Conservation (phyloP, 2,888 invertebrate species). For the Papilio elwesi region DNA sequence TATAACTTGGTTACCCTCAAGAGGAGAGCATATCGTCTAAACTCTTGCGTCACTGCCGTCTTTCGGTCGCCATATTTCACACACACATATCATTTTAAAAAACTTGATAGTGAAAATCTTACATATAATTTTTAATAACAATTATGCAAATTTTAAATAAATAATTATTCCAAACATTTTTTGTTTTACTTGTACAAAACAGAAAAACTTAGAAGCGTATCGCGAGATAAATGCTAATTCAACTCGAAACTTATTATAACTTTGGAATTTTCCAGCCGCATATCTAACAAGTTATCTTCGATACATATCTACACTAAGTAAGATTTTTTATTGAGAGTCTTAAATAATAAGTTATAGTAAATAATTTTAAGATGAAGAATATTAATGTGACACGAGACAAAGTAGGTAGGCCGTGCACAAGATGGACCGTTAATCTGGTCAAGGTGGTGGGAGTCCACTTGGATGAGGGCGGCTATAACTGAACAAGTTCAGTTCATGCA, state of each 20-base stretch:
- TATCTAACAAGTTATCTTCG: conserved; percentile 32
- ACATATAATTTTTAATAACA: not conserved
- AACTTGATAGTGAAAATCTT: too few relatives aligned
- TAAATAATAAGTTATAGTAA: not conserved
- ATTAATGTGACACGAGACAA: too few relatives aligned
- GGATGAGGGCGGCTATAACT: too few relatives aligned
- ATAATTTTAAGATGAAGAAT: not conserved
- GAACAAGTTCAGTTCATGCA: too few relatives aligned
- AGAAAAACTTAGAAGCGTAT: conserved; percentile 30
- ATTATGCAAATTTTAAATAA: not conserved
- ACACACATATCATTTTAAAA: too few relatives aligned
- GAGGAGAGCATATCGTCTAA: too few relatives aligned
- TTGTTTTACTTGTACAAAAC: conserved; percentile 18
- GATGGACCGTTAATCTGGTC: too few relatives aligned
- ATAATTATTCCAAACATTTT: not conserved
- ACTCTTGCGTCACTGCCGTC: too few relatives aligned
- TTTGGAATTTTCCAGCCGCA: conserved; percentile 36
- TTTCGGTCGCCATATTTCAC: too few relatives aligned
- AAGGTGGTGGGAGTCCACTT: too few relatives aligned
- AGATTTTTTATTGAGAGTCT: not conserved
- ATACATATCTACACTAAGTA: conserved; percentile 13
- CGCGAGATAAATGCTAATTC: conserved; percentile 36
- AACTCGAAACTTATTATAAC: conserved; percentile 40
- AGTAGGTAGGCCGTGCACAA: too few relatives aligned
- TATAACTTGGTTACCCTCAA: too few relatives aligned